Conservation (phyloP, 2,113 vertebrate species). For the Lagopus leucura region DNA sequence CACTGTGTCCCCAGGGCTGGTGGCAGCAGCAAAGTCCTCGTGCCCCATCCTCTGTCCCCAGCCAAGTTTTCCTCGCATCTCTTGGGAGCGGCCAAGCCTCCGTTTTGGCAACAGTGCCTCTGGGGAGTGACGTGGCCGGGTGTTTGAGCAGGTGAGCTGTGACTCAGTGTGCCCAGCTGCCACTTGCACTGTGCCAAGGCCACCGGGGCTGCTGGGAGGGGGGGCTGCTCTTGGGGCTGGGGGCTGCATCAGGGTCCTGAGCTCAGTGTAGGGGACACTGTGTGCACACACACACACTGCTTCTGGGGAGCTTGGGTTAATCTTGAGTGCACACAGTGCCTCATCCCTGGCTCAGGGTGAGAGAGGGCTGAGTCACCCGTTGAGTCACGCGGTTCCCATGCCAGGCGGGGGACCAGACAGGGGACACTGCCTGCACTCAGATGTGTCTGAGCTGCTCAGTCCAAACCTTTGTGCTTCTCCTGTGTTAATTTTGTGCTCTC, state of each 20-base stretch:
- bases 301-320: not conserved
- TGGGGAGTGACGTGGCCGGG: not conserved
- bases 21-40: not conserved
- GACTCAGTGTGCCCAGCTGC: not conserved
- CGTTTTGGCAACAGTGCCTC: slow-evolving; percentile 27
- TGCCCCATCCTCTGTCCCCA: accelerated
- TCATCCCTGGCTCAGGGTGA: not conserved
- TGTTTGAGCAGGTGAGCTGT: slow-evolving; percentile 35
- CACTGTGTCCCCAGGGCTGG: not conserved
- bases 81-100: not conserved
- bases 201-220: not conserved
- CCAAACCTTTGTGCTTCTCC: accelerated
- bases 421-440: not conserved
- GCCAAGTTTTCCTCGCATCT: not conserved
- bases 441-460: accelerated
- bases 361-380: not conserved
- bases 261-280: accelerated
- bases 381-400: not conserved
- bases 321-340: accelerated
- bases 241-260: not conserved
- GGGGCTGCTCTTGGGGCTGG: not conserved
- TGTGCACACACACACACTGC: not conserved
- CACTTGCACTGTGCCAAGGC: not conserved
- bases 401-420: not conserved
- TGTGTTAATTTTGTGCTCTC: accelerated